A percentile compares a stretch with the other conserved stretches of the same genome.
phyloP scores from a whole-genome alignment of 2,888 invertebrate genomes.

The Keiferia lycopersicella region DNA sequence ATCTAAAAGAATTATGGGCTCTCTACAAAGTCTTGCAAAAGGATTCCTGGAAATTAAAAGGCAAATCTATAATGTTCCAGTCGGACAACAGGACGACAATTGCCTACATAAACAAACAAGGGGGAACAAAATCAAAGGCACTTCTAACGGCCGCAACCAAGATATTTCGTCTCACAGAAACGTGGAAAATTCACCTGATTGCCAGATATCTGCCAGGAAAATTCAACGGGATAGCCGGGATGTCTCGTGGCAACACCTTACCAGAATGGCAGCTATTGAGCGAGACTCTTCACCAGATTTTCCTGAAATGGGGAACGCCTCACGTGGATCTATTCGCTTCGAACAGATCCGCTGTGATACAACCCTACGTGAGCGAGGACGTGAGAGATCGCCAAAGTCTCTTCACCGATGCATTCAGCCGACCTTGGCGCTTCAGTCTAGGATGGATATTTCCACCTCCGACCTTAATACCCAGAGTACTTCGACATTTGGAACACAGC shows the following conservation, averaged over 20 bases:
- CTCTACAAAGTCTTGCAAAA: constrained; percentile 1
- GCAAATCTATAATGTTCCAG: not conserved
- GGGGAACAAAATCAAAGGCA: no score
- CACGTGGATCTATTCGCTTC: constrained; percentile 15
- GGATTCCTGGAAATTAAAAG: not conserved
- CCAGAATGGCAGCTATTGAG: constrained; percentile 24
- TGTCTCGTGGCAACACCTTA: constrained; percentile 16
- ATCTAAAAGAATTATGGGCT: constrained; percentile 24
- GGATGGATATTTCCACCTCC: not conserved
- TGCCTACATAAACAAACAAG: not conserved
- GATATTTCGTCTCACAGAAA: no score
- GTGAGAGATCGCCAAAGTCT: not conserved
- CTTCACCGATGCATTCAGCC: constrained; percentile 13
- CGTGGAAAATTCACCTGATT: not conserved
- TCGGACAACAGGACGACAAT: constrained; percentile 16
- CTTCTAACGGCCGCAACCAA: no score
- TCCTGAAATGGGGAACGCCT: not conserved
- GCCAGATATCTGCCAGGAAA: constrained; percentile 22
- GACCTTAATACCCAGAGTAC: not conserved
- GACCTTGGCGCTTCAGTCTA: not conserved
- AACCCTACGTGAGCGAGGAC: not conserved
- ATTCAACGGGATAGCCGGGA: constrained; percentile 28
- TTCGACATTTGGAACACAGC: not conserved
- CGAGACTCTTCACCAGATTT: not conserved
- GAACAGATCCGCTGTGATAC: constrained; percentile 4